Percentiles rank a stretch among this genome's conserved stretches.
Conservation (phyloP, 2,888 invertebrate genomes). For the Bibio marci region DNA sequence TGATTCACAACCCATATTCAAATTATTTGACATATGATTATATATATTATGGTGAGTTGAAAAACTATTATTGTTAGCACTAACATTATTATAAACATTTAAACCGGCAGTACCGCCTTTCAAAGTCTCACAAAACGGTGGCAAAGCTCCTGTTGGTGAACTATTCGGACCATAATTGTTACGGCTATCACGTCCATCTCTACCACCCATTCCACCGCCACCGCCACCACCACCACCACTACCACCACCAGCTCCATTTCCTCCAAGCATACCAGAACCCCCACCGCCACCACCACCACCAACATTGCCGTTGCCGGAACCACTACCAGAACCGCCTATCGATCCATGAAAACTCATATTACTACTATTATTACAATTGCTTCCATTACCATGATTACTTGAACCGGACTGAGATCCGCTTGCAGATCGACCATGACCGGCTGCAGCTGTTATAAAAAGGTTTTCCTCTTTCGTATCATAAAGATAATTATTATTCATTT, state of each 20-base stretch:
- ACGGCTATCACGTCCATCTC: constrained; percentile 61
- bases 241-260: constrained; percentile 35
- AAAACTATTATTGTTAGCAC: constrained; percentile 40
- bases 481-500: too few species aligned
- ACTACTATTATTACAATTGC: constrained; percentile 6
- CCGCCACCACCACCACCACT: constrained; percentile 43
- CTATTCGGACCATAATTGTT: constrained; percentile 78
- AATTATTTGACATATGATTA: constrained; percentile 47
- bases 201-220: constrained; percentile 59
- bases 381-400: constrained; percentile 23
- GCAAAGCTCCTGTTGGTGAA: constrained; percentile 70
- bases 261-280: constrained; percentile 25
- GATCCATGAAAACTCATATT: background rate
- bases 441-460: constrained; percentile 49
- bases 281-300: constrained; percentile 25
- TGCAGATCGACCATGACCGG: constrained; percentile 59
- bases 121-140: constrained; percentile 77
- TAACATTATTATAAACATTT: constrained; percentile 36
- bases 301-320: constrained; percentile 17
- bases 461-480: too few species aligned
- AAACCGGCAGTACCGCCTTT: constrained; percentile 60
- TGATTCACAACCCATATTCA: constrained; percentile 57
- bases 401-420: constrained; percentile 37
- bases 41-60: constrained; percentile 45
- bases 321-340: constrained; percentile 10